phyloP scores from a whole-genome alignment of 2,888 invertebrate genomes.

The Chymomyza caudatula region DNA sequence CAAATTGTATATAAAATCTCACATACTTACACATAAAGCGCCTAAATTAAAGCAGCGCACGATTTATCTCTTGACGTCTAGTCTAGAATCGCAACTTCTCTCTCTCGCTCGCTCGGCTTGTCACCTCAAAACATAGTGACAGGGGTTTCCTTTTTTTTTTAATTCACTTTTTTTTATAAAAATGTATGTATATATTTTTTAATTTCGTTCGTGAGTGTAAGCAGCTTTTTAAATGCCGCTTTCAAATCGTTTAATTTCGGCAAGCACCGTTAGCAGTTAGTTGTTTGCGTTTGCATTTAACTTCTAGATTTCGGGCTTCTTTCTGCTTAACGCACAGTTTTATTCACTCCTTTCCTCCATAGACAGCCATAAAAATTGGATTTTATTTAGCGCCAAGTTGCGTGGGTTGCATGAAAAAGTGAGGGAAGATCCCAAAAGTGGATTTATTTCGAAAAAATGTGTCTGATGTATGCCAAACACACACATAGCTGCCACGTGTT shows the following conservation, averaged over 20 bases:
- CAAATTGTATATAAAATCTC: neutral
- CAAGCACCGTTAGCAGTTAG: neutral
- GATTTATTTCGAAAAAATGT: neutral
- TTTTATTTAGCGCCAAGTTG: constrained; percentile 8
- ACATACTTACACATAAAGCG: neutral
- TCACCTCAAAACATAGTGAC: neutral
- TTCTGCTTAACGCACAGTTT: neutral
- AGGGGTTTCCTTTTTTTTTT: neutral
- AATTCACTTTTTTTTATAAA: neutral
- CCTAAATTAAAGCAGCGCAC: constrained; percentile 9
- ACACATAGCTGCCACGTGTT: neutral
- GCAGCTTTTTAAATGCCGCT: constrained; percentile 16
- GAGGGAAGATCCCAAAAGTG: neutral
- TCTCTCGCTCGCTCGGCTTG: neutral
- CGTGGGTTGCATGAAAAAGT: constrained; percentile 8
- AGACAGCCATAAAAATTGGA: constrained; percentile 10
- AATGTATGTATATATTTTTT: constrained; percentile 1
- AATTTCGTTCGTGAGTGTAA: constrained; percentile 20
- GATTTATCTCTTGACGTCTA: neutral
- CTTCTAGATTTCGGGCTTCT: neutral
- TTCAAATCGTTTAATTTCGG: constrained; percentile 9
- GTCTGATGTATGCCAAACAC: neutral
- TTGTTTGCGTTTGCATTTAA: neutral
- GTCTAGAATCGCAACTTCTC: neutral
- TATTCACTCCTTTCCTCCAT: neutral